A percentile compares a stretch with the other conserved stretches of the same genome.
Conservation (phyloP, 2,797 vertebrate species). For the Manis crassicaudata region DNA sequence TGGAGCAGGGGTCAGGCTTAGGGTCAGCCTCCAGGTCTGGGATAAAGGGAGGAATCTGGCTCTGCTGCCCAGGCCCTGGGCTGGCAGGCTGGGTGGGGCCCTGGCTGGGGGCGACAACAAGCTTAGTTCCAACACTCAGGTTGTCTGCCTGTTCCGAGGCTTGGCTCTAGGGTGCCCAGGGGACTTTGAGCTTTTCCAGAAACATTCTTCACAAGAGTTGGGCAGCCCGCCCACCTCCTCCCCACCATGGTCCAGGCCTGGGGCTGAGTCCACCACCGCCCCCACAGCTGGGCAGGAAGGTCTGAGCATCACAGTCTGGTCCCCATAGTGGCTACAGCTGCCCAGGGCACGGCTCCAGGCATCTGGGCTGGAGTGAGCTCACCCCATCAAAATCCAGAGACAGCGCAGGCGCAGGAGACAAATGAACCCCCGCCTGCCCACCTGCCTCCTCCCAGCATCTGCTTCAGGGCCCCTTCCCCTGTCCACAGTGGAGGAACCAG, state of each 20-base stretch:
- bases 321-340: constrained; percentile 67
- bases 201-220: constrained; percentile 57
- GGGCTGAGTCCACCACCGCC: neutral
- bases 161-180: neutral
- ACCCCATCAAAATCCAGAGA: constrained; percentile 67
- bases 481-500: neutral
- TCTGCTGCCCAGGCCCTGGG: neutral
- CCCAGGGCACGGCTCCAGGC: constrained; percentile 73
- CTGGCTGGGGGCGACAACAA: neutral
- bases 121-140: neutral
- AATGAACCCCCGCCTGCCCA: neutral
- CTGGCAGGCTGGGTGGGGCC: neutral
- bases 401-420: neutral
- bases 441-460: neutral
- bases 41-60: neutral
- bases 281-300: constrained; percentile 51
- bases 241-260: neutral
- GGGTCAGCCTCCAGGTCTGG: neutral
- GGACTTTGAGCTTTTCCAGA: neutral
- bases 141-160: neutral
- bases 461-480: neutral
- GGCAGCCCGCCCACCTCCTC: neutral
- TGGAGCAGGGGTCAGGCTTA: neutral
- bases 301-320: neutral
- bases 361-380: constrained; percentile 78